Evolutionary conservation across 1,140 invertebrate species (phyloP).

Genomic region (Hesperophylax magnus): DNA sequence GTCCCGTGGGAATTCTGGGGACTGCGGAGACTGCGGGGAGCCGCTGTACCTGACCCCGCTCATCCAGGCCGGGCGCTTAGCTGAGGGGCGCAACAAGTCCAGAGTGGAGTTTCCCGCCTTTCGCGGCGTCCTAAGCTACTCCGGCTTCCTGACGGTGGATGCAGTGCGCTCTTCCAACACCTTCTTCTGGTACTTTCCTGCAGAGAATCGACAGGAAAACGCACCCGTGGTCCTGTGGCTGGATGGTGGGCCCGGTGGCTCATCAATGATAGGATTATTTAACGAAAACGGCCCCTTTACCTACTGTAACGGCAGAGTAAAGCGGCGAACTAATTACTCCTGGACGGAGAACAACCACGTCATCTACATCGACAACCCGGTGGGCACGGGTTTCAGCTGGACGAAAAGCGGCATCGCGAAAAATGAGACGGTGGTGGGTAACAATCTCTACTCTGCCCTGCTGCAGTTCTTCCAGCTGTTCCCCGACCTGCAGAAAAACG

Average conservation of each 20-base stretch:
- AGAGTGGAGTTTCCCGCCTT: slow-evolving; percentile 61
- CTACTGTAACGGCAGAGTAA: slow-evolving; percentile 60
- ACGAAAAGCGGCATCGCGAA: slow-evolving; percentile 77
- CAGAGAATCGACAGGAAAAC: slow-evolving; percentile 65
- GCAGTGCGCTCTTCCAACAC: slow-evolving; percentile 77
- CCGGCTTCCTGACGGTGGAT: slow-evolving; percentile 83
- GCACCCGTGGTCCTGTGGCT: slow-evolving; percentile 82
- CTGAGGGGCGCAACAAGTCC: slow-evolving; percentile 62
- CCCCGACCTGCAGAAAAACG: slow-evolving; percentile 74
- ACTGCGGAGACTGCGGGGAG: slow-evolving; percentile 69
- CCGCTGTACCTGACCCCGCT: slow-evolving; percentile 78
- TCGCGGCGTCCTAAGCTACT: slow-evolving; percentile 67
- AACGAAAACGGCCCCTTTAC: slow-evolving; percentile 85
- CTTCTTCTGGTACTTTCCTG: slow-evolving; percentile 87
- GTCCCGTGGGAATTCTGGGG: slow-evolving; percentile 34
- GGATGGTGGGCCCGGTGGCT: slow-evolving; percentile 85
- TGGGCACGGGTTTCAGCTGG: slow-evolving; percentile 86
- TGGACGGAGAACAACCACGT: slow-evolving; percentile 84
- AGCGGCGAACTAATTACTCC: slow-evolving; percentile 72
- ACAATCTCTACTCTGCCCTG: slow-evolving; percentile 77
- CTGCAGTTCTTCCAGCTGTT: slow-evolving; percentile 84
- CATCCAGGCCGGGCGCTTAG: slow-evolving; percentile 71
- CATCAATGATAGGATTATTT: slow-evolving; percentile 86
- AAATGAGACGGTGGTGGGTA: slow-evolving; percentile 78
- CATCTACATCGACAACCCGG: slow-evolving; percentile 91